Conservation (phyloP, 53 echinoderm and acorn worm genomes). For the Luidia sarsii region DNA sequence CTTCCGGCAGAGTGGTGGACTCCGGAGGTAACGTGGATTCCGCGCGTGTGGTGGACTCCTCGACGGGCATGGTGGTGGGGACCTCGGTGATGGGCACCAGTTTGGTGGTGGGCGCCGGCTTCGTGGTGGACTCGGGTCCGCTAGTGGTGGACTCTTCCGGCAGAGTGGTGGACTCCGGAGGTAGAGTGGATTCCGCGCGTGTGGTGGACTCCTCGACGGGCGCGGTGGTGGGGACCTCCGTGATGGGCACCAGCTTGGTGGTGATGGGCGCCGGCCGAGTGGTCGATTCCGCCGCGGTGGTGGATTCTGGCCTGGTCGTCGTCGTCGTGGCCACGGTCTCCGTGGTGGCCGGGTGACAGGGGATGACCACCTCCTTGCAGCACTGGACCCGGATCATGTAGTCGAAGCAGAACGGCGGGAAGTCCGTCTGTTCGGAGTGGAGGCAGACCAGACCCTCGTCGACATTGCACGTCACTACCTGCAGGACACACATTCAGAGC, state of each 20-base stretch:
- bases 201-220: neutral
- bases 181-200: neutral
- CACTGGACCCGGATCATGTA: slow-evolving; percentile 56
- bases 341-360: neutral
- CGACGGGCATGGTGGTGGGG: neutral
- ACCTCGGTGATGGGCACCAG: neutral
- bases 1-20: too few relatives aligned
- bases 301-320: neutral
- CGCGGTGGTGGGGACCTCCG: neutral
- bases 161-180: too few relatives aligned
- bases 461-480: slow-evolving; percentile 44
- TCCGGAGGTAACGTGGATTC: neutral
- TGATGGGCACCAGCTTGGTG: neutral
- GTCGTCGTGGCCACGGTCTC: neutral
- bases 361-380: slow-evolving; percentile 28
- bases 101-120: neutral
- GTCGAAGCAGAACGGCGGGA: slow-evolving; percentile 48
- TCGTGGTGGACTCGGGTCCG: neutral
- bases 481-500: too few relatives aligned
- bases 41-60: neutral
- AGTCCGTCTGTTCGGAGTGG: slow-evolving; percentile 36
- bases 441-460: slow-evolving; percentile 49
- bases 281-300: neutral
- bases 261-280: neutral
- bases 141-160: neutral